Conservation (phyloP, 2,888 invertebrate species). For the Suillia variegata region DNA sequence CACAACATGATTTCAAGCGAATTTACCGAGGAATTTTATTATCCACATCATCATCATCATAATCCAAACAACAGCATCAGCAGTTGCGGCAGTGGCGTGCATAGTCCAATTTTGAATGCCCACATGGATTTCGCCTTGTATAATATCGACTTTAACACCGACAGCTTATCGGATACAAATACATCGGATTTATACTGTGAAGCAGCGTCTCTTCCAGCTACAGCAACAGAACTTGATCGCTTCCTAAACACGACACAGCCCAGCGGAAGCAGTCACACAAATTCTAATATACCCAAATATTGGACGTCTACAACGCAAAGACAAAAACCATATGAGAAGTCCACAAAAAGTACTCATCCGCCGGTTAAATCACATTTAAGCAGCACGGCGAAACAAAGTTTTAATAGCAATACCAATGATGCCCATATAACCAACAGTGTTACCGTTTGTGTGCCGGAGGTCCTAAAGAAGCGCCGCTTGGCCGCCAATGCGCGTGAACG, state of each 20-base stretch:
- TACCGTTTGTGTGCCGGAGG: constrained; percentile 29
- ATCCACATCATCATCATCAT: constrained; percentile 12
- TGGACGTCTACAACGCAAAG: constrained; percentile 20
- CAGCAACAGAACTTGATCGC: background rate
- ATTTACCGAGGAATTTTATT: constrained; percentile 36
- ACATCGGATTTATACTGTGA: constrained; percentile 22
- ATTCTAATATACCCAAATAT: constrained; percentile 7
- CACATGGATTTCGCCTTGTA: constrained; percentile 14
- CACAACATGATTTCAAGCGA: constrained; percentile 38
- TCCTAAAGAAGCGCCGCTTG: constrained; percentile 65
- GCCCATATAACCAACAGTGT: background rate
- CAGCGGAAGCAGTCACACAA: no score
- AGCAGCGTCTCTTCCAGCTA: no score
- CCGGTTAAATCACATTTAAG: background rate
- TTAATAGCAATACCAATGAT: background rate
- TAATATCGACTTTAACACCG: constrained; percentile 30
- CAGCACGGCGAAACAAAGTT: background rate
- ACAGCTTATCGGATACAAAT: constrained; percentile 31
- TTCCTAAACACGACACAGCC: background rate
- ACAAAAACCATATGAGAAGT: constrained; percentile 4
- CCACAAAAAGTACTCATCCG: background rate
- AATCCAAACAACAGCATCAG: constrained; percentile 2
- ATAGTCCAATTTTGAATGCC: background rate
- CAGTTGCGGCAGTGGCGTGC: background rate
- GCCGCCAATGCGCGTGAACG: constrained; percentile 78